Evolutionary conservation across 2,113 vertebrate genomes (phyloP).

Genomic region (Meleagris gallopavo): DNA sequence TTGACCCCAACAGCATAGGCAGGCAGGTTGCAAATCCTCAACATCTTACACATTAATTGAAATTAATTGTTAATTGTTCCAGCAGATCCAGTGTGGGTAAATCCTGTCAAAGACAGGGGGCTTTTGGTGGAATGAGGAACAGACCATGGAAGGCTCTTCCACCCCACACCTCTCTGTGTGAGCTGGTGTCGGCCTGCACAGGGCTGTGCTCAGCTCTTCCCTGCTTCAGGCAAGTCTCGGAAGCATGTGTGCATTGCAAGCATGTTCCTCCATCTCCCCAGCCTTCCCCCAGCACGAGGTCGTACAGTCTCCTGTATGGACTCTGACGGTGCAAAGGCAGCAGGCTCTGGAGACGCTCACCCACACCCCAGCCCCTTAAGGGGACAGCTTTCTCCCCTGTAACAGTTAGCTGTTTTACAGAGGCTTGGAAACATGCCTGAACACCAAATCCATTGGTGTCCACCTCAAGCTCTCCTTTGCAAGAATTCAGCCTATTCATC

Average conservation of each 20-base stretch:
- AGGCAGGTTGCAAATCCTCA: neutral
- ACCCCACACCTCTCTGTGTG: neutral
- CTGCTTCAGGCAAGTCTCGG: neutral
- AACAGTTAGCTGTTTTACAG: neutral
- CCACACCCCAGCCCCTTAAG: neutral
- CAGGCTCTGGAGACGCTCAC: neutral
- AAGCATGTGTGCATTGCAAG: fast-evolving
- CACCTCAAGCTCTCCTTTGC: neutral
- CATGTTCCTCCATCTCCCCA: neutral
- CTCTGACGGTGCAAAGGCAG: neutral
- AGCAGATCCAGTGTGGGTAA: neutral
- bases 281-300: neutral
- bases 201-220: neutral
- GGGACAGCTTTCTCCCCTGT: neutral
- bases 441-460: neutral
- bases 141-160: neutral
- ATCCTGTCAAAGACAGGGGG: neutral
- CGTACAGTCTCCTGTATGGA: too few species aligned
- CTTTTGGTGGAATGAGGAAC: neutral
- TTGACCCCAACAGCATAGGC: neutral
- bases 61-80: neutral
- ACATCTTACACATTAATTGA: neutral
- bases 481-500: neutral
- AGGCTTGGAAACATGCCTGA: neutral
- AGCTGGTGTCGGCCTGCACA: neutral